Base-by-base conservation (phyloP, 2,797 vertebrate species). In the Malacoctenus gilli region DNA sequence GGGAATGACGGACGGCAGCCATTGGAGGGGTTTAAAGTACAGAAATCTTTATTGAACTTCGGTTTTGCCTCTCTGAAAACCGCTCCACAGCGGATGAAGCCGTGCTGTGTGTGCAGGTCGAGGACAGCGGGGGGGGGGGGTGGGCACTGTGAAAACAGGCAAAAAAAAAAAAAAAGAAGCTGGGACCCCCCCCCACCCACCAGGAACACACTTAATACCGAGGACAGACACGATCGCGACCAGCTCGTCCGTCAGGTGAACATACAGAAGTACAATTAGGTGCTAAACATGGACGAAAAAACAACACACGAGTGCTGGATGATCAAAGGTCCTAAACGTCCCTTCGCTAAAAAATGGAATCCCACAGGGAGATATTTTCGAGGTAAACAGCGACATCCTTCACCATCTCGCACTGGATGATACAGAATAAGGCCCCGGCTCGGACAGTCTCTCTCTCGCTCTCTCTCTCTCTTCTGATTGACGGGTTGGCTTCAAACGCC, bases 41-140 rank as follows among this genome's bases (percentile, higher is more conserved):
- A 72, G 68, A 81, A 83, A 56, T 30, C 64, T 90, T 89, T 89
- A 89, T 87, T 89, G 36, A 55, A 49, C 50, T 60, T 67, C 68
- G 55, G 59, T 28, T 59, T 61, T 41, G 55, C 36, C 35, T 69
- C 42, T 13, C 50, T 82, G 50, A 38, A 69, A 69, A 51, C 13
- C 16, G 50, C 39, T 75, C 60, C 60, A 75, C 48, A 73, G 65
- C 59, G 68, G 58, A 57, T 68, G 16, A 71, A 59, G 62, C 55
- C 43, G 59, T 56, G 49, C 38, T 34, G 75, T 64, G 75, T 64
- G 55, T 64, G 68, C 23, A 69, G 49, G 65, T 67, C 64, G 19
- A 43, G 60, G 72, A 66, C 51, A 73, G 62, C 63, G 43, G 23
- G 48, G n/a, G n/a, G n/a, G n/a, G n/a, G n/a, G n/a, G n/a, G n/a